phyloP scores from a whole-genome alignment of 2,113 vertebrate species.

The Hypocryptadius cinnamomeus region DNA sequence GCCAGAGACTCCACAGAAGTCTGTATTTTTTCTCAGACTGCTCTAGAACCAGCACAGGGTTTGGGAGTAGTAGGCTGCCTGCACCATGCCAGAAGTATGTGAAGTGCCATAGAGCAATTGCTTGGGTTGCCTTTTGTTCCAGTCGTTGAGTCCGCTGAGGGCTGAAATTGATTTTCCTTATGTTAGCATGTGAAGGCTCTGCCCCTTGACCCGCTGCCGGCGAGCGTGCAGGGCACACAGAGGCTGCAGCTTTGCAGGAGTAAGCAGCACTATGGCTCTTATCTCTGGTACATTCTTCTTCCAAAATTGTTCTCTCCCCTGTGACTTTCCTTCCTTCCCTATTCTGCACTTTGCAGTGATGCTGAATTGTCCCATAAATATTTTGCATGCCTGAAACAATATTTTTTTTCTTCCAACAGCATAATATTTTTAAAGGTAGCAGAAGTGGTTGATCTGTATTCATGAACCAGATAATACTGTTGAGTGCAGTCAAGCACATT shows the following conservation, averaged over 20 bases:
- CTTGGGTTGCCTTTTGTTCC: slow-evolving; percentile 58
- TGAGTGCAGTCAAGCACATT: not conserved
- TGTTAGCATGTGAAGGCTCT: slow-evolving; percentile 42
- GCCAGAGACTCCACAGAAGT: not conserved
- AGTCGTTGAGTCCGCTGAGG: slow-evolving; percentile 55
- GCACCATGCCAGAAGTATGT: slow-evolving; percentile 35
- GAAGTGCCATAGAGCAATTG: slow-evolving; percentile 54
- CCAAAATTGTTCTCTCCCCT: slow-evolving; percentile 36
- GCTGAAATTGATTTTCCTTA: slow-evolving; percentile 70
- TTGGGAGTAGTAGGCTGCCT: slow-evolving; percentile 38
- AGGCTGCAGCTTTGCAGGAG: slow-evolving; percentile 42
- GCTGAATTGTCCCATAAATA: not conserved
- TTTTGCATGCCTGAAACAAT: not conserved
- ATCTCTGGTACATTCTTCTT: slow-evolving; percentile 14
- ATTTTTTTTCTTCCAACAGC: not conserved
- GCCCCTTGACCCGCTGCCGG: slow-evolving; percentile 25
- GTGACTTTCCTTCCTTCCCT: slow-evolving; percentile 22
- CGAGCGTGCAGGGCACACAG: slow-evolving; percentile 19
- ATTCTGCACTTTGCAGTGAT: not conserved
- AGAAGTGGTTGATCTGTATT: slow-evolving; percentile 27
- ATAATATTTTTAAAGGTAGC: not conserved
- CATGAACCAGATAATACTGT: slow-evolving; percentile 18
- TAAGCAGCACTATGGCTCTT: slow-evolving; percentile 21
- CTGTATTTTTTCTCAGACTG: not conserved
- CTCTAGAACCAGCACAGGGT: not conserved